phyloP scores from a whole-genome alignment of 2,888 invertebrate species.

The Crepidodera aurea region DNA sequence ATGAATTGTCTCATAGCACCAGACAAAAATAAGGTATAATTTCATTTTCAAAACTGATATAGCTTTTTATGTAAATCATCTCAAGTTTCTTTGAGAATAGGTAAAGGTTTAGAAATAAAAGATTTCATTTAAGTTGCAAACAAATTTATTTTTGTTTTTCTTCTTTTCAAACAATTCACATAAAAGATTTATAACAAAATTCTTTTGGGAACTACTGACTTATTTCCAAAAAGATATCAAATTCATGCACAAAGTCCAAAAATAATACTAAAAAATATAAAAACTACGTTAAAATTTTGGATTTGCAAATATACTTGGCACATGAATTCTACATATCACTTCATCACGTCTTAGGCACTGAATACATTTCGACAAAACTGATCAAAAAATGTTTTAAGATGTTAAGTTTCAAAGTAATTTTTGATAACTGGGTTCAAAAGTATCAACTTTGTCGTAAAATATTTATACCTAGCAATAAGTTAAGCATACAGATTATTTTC shows the following conservation, averaged over 20 bases:
- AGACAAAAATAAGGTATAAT: no score
- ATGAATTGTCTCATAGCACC: no score
- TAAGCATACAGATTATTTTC: slow-evolving; percentile 14
- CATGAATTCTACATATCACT: slow-evolving; percentile 36
- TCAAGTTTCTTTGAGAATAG: no score
- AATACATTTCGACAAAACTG: slow-evolving; percentile 34
- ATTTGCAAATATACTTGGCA: slow-evolving; percentile 33
- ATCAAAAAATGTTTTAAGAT: not conserved
- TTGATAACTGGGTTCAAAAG: not conserved
- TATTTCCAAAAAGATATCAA: slow-evolving; percentile 41
- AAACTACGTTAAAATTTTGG: slow-evolving; percentile 18
- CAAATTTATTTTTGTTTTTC: slow-evolving; percentile 14
- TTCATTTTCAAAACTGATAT: no score
- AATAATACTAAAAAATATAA: slow-evolving; percentile 34
- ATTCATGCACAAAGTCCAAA: slow-evolving; percentile 39
- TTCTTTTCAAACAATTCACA: slow-evolving; percentile 27
- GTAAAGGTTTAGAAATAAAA: not conserved
- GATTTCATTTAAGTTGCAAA: not conserved
- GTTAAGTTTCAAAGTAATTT: not conserved
- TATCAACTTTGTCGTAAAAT: not conserved
- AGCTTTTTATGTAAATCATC: no score
- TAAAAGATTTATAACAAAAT: slow-evolving; percentile 29
- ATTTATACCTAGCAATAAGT: slow-evolving; percentile 9
- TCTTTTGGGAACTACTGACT: slow-evolving; percentile 40
- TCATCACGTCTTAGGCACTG: slow-evolving; percentile 15